These are phyloP conservation scores for Sphaeramia orbicularis DNA, from an alignment of 2,797 vertebrate species.

Conservation along the genomic window DNA sequence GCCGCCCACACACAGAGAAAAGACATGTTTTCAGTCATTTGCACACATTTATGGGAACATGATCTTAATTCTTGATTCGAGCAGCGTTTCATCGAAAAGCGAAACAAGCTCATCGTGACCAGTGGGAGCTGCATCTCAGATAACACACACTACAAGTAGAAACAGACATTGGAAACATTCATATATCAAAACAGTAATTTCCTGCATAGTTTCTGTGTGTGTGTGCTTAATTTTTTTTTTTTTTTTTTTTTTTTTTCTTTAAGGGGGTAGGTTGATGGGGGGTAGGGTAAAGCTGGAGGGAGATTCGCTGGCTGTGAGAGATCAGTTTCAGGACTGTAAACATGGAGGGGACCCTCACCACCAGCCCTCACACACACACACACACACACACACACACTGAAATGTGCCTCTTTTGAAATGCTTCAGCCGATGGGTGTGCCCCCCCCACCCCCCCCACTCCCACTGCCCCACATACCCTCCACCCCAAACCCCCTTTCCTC, in stretches of 20 bases:
- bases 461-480: not conserved
- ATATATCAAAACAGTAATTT: conserved; percentile 50
- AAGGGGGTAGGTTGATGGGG: not conserved
- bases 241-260: not conserved
- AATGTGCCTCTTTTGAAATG: conserved; percentile 73
- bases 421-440: conserved; percentile 53
- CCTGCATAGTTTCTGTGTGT: conserved; percentile 32
- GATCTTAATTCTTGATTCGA: conserved; percentile 3
- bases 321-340: conserved; percentile 79
- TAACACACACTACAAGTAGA: conserved; percentile 21
- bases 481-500: conserved; percentile 60
- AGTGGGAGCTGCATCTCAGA: conserved; percentile 9
- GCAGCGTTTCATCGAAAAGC: conserved; percentile 7
- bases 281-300: conserved; percentile 20
- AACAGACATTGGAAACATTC: conserved; percentile 36
- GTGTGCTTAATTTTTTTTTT: no score
- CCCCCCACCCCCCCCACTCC: conserved; percentile 1
- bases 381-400: conserved; percentile 17
- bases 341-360: conserved; percentile 34
- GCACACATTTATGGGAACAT: not conserved
- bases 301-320: conserved; percentile 63
- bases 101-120: conserved; percentile 15
- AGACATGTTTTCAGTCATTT: not conserved
- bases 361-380: not conserved
- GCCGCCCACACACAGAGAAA: not conserved